These are phyloP conservation scores for Amblyjoppa fuscipennis DNA, from an alignment of 2,888 invertebrate species.

Conservation along the genomic window DNA sequence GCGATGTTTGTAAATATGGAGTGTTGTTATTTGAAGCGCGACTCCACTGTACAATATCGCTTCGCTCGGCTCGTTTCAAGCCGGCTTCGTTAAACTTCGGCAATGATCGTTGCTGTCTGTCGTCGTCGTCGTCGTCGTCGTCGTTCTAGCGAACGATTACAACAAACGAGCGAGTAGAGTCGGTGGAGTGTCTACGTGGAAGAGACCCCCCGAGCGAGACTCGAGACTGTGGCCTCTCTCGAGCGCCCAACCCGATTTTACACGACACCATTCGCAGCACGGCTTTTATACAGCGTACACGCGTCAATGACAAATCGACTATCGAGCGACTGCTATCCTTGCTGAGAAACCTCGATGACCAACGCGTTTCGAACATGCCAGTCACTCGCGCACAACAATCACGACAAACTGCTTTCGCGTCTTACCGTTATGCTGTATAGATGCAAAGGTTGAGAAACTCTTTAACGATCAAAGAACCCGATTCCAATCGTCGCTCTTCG, in stretches of 20 bases:
- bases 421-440: constrained; percentile 37
- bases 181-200: constrained; percentile 12
- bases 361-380: constrained; percentile 19
- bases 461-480: not conserved
- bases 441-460: constrained; percentile 24
- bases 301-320: constrained; percentile 41
- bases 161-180: constrained; percentile 18
- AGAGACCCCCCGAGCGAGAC: constrained; percentile 19
- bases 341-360: constrained; percentile 1
- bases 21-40: constrained; percentile 72
- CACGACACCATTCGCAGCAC: constrained; percentile 48
- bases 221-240: constrained; percentile 18
- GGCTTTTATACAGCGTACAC: not conserved
- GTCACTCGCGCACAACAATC: constrained; percentile 23
- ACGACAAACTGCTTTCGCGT: constrained; percentile 34
- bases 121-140: constrained; percentile 28
- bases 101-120: constrained; percentile 71
- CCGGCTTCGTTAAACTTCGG: constrained; percentile 77
- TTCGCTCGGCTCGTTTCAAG: not conserved
- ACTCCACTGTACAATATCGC: not conserved
- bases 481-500: not conserved
- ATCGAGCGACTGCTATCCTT: constrained; percentile 38
- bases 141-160: constrained; percentile 36
- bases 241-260: constrained; percentile 51
- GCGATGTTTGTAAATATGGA: constrained; percentile 83